Percentiles rank a stretch among this genome's conserved stretches.
These are phyloP conservation scores for Agrotis exclamationis DNA, from an alignment of 2,888 invertebrate genomes.

Conservation along the genomic window DNA sequence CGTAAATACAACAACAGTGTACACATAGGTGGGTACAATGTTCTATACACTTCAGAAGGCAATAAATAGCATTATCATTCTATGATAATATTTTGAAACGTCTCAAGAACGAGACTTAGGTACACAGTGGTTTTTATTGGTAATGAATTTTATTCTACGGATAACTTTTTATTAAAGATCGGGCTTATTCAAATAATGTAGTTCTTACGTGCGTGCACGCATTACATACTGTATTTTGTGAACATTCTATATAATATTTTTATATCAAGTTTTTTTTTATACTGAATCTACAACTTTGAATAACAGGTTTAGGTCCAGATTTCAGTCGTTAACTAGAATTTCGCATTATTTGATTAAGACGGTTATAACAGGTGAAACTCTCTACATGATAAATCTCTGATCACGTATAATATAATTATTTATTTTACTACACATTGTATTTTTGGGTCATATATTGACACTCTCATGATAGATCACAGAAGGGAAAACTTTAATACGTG, in stretches of 20 bases:
- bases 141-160: conserved; percentile 68
- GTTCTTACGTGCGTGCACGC: conserved; percentile 39
- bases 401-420: conserved; percentile 29
- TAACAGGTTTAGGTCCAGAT: conserved; percentile 61
- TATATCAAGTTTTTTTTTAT: conserved; percentile 48
- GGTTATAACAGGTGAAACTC: conserved; percentile 37
- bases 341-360: conserved; percentile 27
- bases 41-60: conserved; percentile 65
- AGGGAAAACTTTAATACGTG: conserved; percentile 51
- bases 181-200: conserved; percentile 32
- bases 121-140: conserved; percentile 63
- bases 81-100: conserved; percentile 66
- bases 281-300: conserved; percentile 56
- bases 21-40: conserved; percentile 54
- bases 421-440: conserved; percentile 37
- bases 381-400: conserved; percentile 42
- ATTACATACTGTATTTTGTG: conserved; percentile 55
- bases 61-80: conserved; percentile 62
- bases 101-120: conserved; percentile 71
- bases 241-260: conserved; percentile 45
- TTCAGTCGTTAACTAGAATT: conserved; percentile 70
- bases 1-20: conserved; percentile 56
- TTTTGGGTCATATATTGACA: conserved; percentile 30
- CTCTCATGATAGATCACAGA: conserved; percentile 67
- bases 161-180: conserved; percentile 47